Evolutionary conservation across 2,113 vertebrate species (phyloP), one percentile per base, ranked within the genome.

Genomic region (Perca flavescens): DNA sequence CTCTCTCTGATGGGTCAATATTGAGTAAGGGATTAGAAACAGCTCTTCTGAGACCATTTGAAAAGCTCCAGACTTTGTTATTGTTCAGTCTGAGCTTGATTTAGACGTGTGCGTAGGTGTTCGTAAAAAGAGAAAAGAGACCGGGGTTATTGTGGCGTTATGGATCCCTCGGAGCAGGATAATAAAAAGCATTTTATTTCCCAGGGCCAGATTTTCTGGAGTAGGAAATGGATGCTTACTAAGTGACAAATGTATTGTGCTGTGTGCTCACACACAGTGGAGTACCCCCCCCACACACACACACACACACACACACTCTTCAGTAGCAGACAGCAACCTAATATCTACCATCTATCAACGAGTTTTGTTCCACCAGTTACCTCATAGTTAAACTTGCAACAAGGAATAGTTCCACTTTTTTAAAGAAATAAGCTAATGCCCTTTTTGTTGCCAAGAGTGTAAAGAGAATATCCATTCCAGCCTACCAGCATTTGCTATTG

Each of bases 81-180:
- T 94, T 94, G 88, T 94, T 92, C 85, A 83, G 92, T 92, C 91
- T 94, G 90, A 91, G 83, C 68, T 86, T 90, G 91, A 89, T 89
- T 88, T 87, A 90, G 90, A 91, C 74, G 16, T 85, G 79, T 83
- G 87, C 50, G 80, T 90, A 91, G 91, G 88, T 91, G 92, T 91
- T 91, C 31, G 10, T 83, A 74, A 83, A 85, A 62, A 46, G 31
- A 86, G 65, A 80, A 88, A 71, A 80, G 65, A 81, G 82, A 74
- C 77, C 49, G 66, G 86, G 84, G 76, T 85, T 89, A 88, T 84
- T 90, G 78, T 87, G 79, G 72, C 81, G 89, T 89, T 90, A 81
- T 54, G 61, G 89, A 88, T 86, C 91, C 85, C 68, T 85, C 49
- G 54, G 78, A 89, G 85, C 56, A 5, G 53, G 69, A 79, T 89